Percentiles rank a stretch among this genome's conserved stretches.
Evolutionary conservation across 2,888 invertebrate genomes (phyloP).

Genomic region (Anorthoa munda): DNA sequence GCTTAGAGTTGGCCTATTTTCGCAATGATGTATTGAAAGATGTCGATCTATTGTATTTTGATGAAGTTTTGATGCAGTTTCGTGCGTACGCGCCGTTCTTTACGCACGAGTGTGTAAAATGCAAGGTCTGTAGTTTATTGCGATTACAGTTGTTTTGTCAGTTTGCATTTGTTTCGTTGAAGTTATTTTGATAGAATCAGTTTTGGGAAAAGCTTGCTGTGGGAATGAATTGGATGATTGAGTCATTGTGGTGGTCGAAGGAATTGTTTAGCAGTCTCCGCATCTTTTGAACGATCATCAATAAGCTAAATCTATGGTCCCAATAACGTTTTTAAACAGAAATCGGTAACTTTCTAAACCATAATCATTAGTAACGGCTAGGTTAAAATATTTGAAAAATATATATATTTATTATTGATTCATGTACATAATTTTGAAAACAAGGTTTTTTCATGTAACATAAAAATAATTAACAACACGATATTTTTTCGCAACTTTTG

Average conservation of each 20-base stretch:
- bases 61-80: slow-evolving; percentile 50
- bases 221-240: slow-evolving; percentile 16
- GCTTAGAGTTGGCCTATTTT: slow-evolving; percentile 59
- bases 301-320: too few relatives aligned
- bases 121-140: slow-evolving; percentile 24
- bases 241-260: not conserved
- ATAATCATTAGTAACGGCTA: too few relatives aligned
- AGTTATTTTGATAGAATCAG: slow-evolving; percentile 20
- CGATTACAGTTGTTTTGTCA: slow-evolving; percentile 27
- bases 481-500: too few relatives aligned
- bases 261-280: not conserved
- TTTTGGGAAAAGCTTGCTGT: slow-evolving; percentile 13
- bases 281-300: too few relatives aligned
- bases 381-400: too few relatives aligned
- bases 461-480: too few relatives aligned
- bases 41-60: slow-evolving; percentile 57
- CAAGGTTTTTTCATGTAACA: too few relatives aligned
- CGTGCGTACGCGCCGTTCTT: slow-evolving; percentile 42
- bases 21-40: slow-evolving; percentile 57
- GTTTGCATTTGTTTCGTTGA: slow-evolving; percentile 32
- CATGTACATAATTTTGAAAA: too few relatives aligned
- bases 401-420: too few relatives aligned
- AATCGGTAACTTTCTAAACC: too few relatives aligned
- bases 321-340: too few relatives aligned
- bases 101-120: slow-evolving; percentile 43